Conservation (phyloP, 2,888 invertebrate genomes). For the Notocelia uddmanniana region DNA sequence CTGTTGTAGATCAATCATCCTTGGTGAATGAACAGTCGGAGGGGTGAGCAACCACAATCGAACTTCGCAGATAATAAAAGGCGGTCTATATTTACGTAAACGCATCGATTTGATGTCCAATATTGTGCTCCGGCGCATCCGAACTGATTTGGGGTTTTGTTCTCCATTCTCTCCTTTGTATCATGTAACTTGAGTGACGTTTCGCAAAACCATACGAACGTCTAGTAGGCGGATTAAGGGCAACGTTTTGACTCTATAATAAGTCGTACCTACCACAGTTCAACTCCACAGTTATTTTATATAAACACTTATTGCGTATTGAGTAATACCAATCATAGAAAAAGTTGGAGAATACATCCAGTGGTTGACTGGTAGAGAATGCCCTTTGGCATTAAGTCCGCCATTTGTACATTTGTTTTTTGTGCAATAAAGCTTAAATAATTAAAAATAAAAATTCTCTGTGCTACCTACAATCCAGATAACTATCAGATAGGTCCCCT, state of each 20-base stretch:
- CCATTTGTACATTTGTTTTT: too few relatives aligned
- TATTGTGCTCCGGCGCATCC: constrained; percentile 73
- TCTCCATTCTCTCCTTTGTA: constrained; percentile 66
- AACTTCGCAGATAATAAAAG: constrained; percentile 81
- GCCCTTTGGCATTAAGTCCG: too few relatives aligned
- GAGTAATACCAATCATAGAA: not conserved
- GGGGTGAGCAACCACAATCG: constrained; percentile 76
- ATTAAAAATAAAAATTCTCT: too few relatives aligned
- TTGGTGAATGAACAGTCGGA: constrained; percentile 78
- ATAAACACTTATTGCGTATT: not conserved
- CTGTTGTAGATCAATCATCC: constrained; percentile 84
- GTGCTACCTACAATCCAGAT: too few relatives aligned
- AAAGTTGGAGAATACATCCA: too few relatives aligned
- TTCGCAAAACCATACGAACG: constrained; percentile 62
- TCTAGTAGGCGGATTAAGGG: constrained; percentile 66
- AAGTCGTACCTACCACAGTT: constrained; percentile 35
- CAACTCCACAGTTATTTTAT: constrained; percentile 17
- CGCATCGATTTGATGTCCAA: constrained; percentile 81
- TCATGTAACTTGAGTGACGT: constrained; percentile 69
- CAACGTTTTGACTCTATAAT: constrained; percentile 48
- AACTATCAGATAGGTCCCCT: too few relatives aligned
- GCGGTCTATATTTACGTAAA: constrained; percentile 83
- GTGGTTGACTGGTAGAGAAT: too few relatives aligned
- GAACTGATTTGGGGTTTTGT: constrained; percentile 68
- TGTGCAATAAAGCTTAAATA: too few relatives aligned